These are phyloP conservation scores for Pardosa pseudoannulata DNA, from an alignment of 2,888 invertebrate genomes.

Conservation along the genomic window DNA sequence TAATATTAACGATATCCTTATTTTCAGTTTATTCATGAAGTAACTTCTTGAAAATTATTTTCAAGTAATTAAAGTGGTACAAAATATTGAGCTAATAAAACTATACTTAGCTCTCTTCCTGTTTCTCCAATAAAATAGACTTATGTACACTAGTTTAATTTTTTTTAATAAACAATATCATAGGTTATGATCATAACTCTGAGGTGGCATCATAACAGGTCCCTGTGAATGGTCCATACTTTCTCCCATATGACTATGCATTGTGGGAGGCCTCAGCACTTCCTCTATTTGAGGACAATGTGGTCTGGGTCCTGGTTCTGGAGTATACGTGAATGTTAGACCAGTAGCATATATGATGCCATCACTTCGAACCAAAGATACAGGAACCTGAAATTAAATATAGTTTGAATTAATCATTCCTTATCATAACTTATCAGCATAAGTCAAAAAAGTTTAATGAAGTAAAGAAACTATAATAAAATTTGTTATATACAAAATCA, in stretches of 20 bases:
- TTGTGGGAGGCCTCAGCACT: conserved; percentile 73
- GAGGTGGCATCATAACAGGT: conserved; percentile 55
- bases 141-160: conserved; percentile 25
- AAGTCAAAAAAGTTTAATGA: too few species aligned
- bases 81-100: background rate
- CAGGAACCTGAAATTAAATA: conserved; percentile 83
- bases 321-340: conserved; percentile 97
- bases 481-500: too few species aligned
- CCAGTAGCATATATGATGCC: conserved; percentile 99
- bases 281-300: conserved; percentile 85
- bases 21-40: background rate
- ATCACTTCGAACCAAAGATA: conserved; percentile 95
- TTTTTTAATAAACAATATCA: background rate
- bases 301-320: conserved; percentile 94
- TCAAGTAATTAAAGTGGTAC: background rate
- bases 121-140: background rate
- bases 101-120: background rate
- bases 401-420: too few species aligned
- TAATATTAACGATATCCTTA: background rate
- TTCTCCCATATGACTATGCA: conserved; percentile 60
- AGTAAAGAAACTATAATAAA: too few species aligned
- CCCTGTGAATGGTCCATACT: conserved; percentile 40
- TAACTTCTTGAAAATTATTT: background rate
- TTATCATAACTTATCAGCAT: too few species aligned
- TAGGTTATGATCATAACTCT: conserved; percentile 64